Evolutionary conservation across 2,888 invertebrate genomes (phyloP).

Genomic region (Epinotia ramella): DNA sequence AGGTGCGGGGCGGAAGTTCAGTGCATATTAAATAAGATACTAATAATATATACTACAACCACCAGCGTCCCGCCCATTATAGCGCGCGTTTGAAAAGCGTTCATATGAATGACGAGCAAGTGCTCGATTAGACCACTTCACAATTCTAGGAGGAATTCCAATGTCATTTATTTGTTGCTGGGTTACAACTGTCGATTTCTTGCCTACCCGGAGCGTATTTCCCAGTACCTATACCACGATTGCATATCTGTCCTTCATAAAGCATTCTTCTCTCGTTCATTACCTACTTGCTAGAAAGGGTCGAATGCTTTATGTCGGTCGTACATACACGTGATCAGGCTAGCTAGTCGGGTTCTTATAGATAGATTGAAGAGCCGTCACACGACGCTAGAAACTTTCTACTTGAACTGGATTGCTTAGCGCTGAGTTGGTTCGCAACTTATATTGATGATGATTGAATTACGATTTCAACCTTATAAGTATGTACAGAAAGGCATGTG

Average conservation of each 20-base stretch:
- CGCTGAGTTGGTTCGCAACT: not conserved
- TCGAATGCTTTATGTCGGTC: not conserved
- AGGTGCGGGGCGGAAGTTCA: not conserved
- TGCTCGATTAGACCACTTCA: not conserved
- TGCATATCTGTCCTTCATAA: not conserved
- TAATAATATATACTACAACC: not conserved
- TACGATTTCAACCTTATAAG: not conserved
- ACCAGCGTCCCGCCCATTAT: not conserved
- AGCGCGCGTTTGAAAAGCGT: not conserved
- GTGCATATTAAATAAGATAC: not conserved
- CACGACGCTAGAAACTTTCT: constrained; percentile 2
- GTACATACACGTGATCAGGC: constrained; percentile 9
- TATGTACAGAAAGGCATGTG: not conserved
- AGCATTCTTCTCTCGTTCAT: not conserved
- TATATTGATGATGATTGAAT: not conserved
- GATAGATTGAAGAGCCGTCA: constrained; percentile 13
- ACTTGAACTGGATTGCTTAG: constrained; percentile 10
- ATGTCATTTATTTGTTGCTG: not conserved
- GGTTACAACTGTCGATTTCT: not conserved
- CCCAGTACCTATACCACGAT: constrained; percentile 25
- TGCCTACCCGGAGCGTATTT: constrained; percentile 25
- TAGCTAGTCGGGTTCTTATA: constrained; percentile 7
- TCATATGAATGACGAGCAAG: not conserved
- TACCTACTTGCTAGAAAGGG: not conserved
- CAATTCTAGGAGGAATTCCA: not conserved